Evolutionary conservation across 2,888 invertebrate genomes (phyloP).

Genomic region (Noctua comes): DNA sequence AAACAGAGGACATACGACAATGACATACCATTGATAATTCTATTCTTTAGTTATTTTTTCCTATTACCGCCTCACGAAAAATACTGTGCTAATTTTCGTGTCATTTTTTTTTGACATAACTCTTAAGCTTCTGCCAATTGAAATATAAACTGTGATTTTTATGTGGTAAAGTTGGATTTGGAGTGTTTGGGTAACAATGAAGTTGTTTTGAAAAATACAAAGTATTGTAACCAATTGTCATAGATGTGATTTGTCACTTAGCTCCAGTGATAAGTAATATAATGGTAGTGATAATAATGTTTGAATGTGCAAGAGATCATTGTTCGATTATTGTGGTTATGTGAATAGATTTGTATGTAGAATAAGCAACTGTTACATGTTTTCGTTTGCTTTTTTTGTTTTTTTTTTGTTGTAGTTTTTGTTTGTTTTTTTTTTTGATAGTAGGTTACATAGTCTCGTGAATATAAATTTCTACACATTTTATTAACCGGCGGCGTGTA

Average conservation of each 20-base stretch:
- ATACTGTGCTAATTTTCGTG: slow-evolving; percentile 61
- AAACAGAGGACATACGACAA: slow-evolving; percentile 80
- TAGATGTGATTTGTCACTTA: slow-evolving; percentile 79
- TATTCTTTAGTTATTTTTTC: slow-evolving; percentile 67
- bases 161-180: slow-evolving; percentile 1
- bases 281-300: slow-evolving; percentile 66
- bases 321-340: slow-evolving; percentile 59
- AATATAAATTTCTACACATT: neutral
- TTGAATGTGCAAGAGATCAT: slow-evolving; percentile 68
- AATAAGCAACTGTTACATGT: slow-evolving; percentile 22
- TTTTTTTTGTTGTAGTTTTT: neutral
- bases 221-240: slow-evolving; percentile 76
- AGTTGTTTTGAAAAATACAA: slow-evolving; percentile 40
- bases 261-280: slow-evolving; percentile 65
- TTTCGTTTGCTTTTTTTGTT: neutral
- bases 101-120: slow-evolving; percentile 24
- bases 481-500: neutral
- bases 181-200: neutral
- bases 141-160: neutral
- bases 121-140: neutral
- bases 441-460: too few relatives aligned
- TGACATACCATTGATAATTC: slow-evolving; percentile 68
- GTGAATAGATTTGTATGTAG: slow-evolving; percentile 37
- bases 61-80: slow-evolving; percentile 77
- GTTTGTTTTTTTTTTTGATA: neutral